These are phyloP conservation scores for Drosophila neotestacea DNA, from an alignment of 2,888 invertebrate genomes.

Conservation along the genomic window DNA sequence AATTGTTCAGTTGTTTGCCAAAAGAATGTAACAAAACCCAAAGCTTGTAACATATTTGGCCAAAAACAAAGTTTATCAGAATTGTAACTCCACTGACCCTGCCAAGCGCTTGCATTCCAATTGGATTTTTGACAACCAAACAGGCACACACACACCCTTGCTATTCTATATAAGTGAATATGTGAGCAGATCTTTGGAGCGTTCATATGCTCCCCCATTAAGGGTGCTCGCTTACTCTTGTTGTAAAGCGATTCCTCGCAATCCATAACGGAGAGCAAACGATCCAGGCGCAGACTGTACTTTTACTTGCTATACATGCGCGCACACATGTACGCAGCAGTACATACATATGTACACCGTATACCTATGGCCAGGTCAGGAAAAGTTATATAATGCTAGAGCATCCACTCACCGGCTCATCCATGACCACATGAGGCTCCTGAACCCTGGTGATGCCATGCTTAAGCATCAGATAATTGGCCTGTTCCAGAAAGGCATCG, in stretches of 20 bases:
- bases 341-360: constrained; percentile 25
- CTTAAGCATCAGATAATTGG: constrained; percentile 49
- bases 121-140: constrained; percentile 25
- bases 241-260: background rate
- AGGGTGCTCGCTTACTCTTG: background rate
- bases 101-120: constrained; percentile 20
- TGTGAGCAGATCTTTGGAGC: constrained; percentile 12
- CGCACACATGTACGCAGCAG: constrained; percentile 20
- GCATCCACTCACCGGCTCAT: constrained; percentile 84
- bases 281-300: constrained; percentile 74
- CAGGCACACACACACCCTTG: background rate
- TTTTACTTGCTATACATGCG: constrained; percentile 48
- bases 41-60: background rate
- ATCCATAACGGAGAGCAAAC: constrained; percentile 11
- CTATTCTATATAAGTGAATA: background rate
- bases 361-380: constrained; percentile 30
- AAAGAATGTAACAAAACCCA: background rate
- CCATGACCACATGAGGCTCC: constrained; percentile 75
- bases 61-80: background rate
- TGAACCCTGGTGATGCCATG: constrained; percentile 46
- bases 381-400: constrained; percentile 58
- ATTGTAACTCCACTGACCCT: background rate
- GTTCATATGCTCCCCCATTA: background rate
- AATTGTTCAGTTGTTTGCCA: background rate
- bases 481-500: constrained; percentile 70